A percentile compares a stretch with the other conserved stretches of the same genome.
Conservation (phyloP, 2,797 vertebrate genomes). For the Chiloscyllium punctatum region DNA sequence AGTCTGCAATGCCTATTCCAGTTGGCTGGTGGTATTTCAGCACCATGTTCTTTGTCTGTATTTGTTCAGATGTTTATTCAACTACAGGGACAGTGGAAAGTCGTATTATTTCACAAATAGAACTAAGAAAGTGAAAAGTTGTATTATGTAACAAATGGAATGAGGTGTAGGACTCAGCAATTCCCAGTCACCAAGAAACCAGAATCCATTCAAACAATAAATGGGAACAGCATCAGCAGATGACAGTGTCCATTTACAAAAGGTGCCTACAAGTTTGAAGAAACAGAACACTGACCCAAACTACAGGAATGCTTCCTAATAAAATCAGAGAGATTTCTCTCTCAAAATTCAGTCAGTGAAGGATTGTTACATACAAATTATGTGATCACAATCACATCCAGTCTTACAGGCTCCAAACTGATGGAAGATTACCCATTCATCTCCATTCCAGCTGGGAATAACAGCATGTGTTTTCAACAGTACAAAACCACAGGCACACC, state of each 20-base stretch:
- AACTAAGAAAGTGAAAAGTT: neutral
- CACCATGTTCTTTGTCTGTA: neutral
- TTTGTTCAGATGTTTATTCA: neutral
- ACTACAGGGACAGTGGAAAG: neutral
- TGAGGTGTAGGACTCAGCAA: neutral
- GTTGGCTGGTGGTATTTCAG: neutral
- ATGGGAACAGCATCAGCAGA: neutral
- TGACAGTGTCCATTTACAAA: neutral
- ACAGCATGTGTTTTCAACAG: neutral
- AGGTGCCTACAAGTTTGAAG: neutral
- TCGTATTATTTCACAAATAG: no score
- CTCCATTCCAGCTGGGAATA: neutral
- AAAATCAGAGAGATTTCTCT: neutral
- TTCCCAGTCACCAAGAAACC: neutral
- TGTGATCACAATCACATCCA: neutral
- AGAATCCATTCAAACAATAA: neutral
- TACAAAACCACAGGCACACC: neutral
- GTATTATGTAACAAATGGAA: neutral
- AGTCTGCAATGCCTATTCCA: neutral
- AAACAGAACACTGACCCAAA: neutral
- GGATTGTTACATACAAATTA: neutral
- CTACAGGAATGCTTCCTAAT: neutral
- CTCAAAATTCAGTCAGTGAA: neutral
- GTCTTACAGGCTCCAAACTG: neutral
- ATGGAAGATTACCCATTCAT: neutral